These are phyloP conservation scores for Strigamia maritima DNA, from an alignment of 2,888 invertebrate species.

Conservation along the genomic window DNA sequence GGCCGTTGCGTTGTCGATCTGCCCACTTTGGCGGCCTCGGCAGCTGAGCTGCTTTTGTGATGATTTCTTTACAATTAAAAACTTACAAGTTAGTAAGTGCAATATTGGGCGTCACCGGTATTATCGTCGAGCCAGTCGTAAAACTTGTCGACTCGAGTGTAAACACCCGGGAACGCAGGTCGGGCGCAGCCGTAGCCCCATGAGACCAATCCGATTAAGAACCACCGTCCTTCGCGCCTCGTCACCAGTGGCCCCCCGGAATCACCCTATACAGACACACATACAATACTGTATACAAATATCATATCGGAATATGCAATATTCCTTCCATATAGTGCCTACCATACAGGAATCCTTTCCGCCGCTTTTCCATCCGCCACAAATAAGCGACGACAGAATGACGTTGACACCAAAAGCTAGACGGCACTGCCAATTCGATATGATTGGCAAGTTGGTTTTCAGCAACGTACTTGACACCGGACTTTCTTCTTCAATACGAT, in stretches of 20 bases:
- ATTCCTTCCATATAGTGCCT: no score
- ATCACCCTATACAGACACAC: slow-evolving; percentile 40
- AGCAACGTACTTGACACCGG: not conserved
- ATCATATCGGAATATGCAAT: not conserved
- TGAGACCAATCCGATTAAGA: slow-evolving; percentile 46
- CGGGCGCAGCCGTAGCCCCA: slow-evolving; percentile 48
- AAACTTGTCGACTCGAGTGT: not conserved
- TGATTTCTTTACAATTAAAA: no score
- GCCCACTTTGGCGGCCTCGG: no score
- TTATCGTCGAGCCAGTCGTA: not conserved
- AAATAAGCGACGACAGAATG: not conserved
- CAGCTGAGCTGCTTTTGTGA: no score
- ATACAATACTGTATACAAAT: not conserved
- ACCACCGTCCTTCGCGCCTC: slow-evolving; percentile 43
- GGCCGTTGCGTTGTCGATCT: no score
- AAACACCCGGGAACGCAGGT: not conserved
- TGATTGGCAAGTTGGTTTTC: not conserved
- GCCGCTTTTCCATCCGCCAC: not conserved
- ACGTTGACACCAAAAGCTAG: not conserved
- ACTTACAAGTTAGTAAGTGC: not conserved
- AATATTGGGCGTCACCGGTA: not conserved
- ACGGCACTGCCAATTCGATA: not conserved
- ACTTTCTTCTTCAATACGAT: no score
- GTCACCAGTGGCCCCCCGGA: slow-evolving; percentile 46
- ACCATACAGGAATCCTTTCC: not conserved